Conservation (phyloP, 2,113 vertebrate species). For the Rhynchopsitta pachyrhyncha region DNA sequence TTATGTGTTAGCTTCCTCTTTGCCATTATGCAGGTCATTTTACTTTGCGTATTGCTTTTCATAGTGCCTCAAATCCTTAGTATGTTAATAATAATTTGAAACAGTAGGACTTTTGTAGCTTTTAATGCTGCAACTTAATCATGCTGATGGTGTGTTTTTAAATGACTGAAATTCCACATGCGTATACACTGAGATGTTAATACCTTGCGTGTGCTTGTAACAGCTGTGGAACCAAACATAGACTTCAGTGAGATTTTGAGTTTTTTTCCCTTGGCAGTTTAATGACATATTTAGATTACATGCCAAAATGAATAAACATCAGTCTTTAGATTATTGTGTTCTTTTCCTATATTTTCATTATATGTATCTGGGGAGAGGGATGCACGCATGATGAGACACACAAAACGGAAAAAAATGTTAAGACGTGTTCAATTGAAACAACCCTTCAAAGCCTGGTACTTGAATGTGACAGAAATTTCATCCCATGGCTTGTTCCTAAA, state of each 20-base stretch:
- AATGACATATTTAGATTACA: conserved; percentile 19
- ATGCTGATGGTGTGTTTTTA: neutral
- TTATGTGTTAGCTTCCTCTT: conserved; percentile 44
- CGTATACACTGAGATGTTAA: neutral
- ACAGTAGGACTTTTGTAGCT: conserved; percentile 7
- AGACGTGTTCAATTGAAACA: neutral
- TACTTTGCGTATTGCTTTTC: neutral
- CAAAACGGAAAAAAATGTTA: neutral
- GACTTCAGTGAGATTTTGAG: neutral
- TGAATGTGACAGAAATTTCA: neutral
- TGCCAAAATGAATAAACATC: conserved; percentile 43
- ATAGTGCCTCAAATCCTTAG: neutral
- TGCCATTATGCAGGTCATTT: conserved; percentile 11
- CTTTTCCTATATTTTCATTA: neutral
- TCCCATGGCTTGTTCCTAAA: conserved; percentile 6
- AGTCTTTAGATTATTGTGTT: neutral
- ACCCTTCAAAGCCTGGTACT: neutral
- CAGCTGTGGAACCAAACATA: neutral
- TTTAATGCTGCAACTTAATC: conserved; percentile 37
- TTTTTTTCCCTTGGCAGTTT: neutral
- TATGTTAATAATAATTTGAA: conserved; percentile 48
- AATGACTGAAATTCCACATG: neutral
- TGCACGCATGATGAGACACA: neutral
- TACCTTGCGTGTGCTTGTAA: neutral
- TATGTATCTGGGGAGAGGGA: neutral